Base-by-base conservation (phyloP, 2,797 vertebrate genomes). In the Diplodus puntazzo region DNA sequence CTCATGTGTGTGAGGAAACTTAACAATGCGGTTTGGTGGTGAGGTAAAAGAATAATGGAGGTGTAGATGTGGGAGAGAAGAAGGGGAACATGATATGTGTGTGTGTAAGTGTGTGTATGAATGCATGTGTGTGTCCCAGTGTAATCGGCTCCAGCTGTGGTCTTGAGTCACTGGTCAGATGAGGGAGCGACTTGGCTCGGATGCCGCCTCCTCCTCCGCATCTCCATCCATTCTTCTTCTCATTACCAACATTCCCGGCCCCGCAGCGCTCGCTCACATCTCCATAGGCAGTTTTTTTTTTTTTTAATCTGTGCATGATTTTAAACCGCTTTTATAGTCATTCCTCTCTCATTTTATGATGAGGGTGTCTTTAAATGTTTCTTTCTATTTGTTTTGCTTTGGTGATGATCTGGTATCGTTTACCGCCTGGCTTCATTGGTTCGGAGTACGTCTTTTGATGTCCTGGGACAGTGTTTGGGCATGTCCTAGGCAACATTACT, bases 101-200 rank as follows among this genome's bases (percentile, higher is more conserved):
- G 79, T 82, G 63, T 82, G 63, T 69, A 77, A 81, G 63, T 83
- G 63, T 69, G 50, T 14, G 66, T 21, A 50, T n/a, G 48, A 54
- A 20, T 67, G 48, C 48, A 55, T 27, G 27, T n/a, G 27, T 73
- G 59, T 69, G 39, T 71, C 84, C 49, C 46, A 79, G 54, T 59
- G 58, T 95, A 95, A 96, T 95, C 67, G n/a, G 83, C 83, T 88
- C 93, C 95, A 95, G 94, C 94, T 96, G 95, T 93, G 91, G 89
- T 94, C 86, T 94, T 90, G 91, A 94, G 93, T 93, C 92, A 88
- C 86, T 81, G 89, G 94, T 94, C 93, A 94, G 89, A 94, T 81
- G 83, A 93, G 89, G 87, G 88, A 92, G 79, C 39, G 27, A 84
- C 82, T 92, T 93, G 87, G 92, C 92, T 88, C 87, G 39, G 75